Evolutionary conservation across 2,797 vertebrate genomes (phyloP).

Genomic region (Epinephelus coioides): DNA sequence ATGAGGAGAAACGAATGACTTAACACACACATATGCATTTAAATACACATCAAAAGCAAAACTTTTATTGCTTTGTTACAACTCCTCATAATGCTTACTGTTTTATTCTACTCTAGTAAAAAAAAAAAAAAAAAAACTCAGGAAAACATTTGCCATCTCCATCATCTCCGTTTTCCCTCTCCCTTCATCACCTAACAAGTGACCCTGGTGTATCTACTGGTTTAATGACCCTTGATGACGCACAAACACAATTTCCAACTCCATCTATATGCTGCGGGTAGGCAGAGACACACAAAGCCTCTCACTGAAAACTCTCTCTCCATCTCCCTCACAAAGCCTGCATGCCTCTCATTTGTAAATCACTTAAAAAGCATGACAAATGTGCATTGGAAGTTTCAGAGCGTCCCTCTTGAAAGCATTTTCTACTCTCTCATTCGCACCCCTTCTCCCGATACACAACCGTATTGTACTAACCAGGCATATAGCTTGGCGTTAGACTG

Average conservation of each 20-base stretch:
- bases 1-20: constrained; percentile 34
- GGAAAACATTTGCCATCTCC: constrained; percentile 29
- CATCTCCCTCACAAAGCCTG: constrained; percentile 76
- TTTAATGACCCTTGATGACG: constrained; percentile 81
- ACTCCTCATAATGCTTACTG: background rate
- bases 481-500: constrained; percentile 56
- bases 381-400: constrained; percentile 80
- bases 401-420: constrained; percentile 70
- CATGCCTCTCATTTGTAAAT: constrained; percentile 83
- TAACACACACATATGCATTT: constrained; percentile 3
- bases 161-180: background rate
- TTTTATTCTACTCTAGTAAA: background rate
- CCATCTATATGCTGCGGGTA: constrained; percentile 73
- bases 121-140: constrained; percentile 4
- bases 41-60: constrained; percentile 10
- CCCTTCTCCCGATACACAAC: constrained; percentile 54
- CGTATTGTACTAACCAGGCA: constrained; percentile 59
- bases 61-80: background rate
- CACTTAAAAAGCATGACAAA: constrained; percentile 84
- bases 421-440: constrained; percentile 65
- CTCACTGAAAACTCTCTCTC: constrained; percentile 54
- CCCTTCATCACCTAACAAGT: constrained; percentile 38
- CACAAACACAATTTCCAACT: constrained; percentile 77
- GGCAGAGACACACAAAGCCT: constrained; percentile 77
- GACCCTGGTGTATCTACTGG: constrained; percentile 68